Conservation (phyloP, 2,888 invertebrate genomes). For the Pachliopta kotzebuea region DNA sequence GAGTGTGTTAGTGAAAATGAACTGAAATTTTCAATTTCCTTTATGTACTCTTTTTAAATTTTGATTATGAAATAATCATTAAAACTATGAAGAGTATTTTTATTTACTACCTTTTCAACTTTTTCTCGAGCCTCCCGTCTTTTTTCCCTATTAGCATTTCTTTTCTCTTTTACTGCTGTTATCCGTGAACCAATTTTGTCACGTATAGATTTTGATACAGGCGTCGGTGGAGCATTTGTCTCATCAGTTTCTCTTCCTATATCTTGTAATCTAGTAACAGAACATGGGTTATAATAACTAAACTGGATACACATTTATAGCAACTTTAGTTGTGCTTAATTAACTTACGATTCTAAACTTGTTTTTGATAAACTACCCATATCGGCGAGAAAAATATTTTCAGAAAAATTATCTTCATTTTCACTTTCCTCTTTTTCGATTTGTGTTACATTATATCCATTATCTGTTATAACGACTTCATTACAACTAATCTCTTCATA, state of each 20-base stretch:
- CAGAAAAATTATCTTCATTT: conserved; percentile 34
- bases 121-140: conserved; percentile 50
- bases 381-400: conserved; percentile 45
- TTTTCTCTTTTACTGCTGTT: conserved; percentile 48
- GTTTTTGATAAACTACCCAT: conserved; percentile 40
- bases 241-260: conserved; percentile 50
- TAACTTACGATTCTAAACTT: conserved; percentile 70
- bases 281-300: neutral
- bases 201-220: conserved; percentile 53
- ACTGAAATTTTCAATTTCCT: conserved; percentile 42
- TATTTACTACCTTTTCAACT: conserved; percentile 53
- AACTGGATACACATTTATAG: neutral
- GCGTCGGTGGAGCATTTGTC: conserved; percentile 39
- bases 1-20: conserved; percentile 60
- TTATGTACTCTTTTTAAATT: neutral
- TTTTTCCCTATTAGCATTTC: conserved; percentile 42
- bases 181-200: conserved; percentile 56
- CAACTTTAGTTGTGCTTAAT: neutral
- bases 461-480: conserved; percentile 46
- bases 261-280: conserved; percentile 53
- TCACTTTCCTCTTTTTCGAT: conserved; percentile 43
- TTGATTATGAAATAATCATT: neutral
- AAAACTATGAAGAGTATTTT: conserved; percentile 11
- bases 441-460: conserved; percentile 38
- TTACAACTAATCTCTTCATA: conserved; percentile 43